A percentile compares a stretch with the other conserved stretches of the same genome.
Evolutionary conservation across 2,797 vertebrate species (phyloP).

Genomic region (Luscinia luscinia): DNA sequence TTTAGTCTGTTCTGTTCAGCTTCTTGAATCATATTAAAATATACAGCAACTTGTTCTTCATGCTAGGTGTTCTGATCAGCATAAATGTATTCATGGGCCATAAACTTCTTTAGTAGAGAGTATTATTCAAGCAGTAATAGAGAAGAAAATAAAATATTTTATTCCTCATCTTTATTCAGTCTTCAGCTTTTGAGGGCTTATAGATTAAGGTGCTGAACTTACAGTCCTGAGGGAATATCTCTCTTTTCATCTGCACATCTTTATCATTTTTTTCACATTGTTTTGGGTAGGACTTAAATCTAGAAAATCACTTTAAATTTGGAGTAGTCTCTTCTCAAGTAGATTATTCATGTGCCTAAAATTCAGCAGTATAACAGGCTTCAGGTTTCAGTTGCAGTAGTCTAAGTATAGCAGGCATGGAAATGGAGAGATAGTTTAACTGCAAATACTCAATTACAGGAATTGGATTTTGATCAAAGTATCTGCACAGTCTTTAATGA

Average conservation of each 20-base stretch:
- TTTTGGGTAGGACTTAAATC: not conserved
- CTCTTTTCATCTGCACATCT: constrained; percentile 14
- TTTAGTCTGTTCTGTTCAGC: not conserved
- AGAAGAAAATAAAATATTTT: constrained; percentile 47
- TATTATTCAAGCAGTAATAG: constrained; percentile 33
- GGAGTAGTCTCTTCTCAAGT: not conserved
- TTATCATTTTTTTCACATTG: not conserved
- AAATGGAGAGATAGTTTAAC: not conserved
- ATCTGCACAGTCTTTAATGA: not conserved
- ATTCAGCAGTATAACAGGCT: not conserved
- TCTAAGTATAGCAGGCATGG: not conserved
- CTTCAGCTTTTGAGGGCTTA: constrained; percentile 11
- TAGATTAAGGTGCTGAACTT: constrained; percentile 8
- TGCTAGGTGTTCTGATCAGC: not conserved
- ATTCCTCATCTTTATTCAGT: constrained; percentile 33
- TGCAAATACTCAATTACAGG: not conserved
- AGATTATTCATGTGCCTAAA: not conserved
- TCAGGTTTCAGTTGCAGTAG: not conserved
- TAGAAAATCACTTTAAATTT: not conserved
- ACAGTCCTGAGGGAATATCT: not conserved
- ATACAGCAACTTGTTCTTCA: constrained; percentile 44
- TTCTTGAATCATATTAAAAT: constrained; percentile 46
- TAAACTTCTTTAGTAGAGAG: constrained; percentile 21
- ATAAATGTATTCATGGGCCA: constrained; percentile 25
- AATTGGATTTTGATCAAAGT: not conserved